These are phyloP conservation scores for Sinocyclocheilus anophthalmus DNA, from an alignment of 2,113 vertebrate genomes.

Conservation along the genomic window DNA sequence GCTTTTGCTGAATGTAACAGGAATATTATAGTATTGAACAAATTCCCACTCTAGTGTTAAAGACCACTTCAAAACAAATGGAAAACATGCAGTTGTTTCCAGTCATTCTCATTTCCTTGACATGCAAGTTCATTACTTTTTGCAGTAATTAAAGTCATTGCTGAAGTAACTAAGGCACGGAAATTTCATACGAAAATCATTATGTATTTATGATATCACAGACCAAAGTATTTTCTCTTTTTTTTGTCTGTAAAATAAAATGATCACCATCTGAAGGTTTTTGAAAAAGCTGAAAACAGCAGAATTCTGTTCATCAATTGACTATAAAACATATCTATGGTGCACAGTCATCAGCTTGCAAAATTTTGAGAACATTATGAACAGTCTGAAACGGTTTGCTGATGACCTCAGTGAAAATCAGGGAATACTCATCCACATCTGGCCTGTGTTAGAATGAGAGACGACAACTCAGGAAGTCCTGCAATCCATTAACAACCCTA, in stretches of 20 bases:
- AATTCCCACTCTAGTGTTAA: neutral
- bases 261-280: neutral
- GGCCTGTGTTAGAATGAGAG: conserved; percentile 28
- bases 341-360: neutral
- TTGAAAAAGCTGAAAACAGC: neutral
- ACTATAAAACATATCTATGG: neutral
- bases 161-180: neutral
- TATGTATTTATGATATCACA: neutral
- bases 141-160: neutral
- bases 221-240: neutral
- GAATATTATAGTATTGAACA: neutral
- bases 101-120: neutral
- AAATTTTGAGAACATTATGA: neutral
- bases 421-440: conserved; percentile 23
- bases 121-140: neutral
- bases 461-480: neutral
- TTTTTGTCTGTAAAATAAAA: neutral
- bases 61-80: neutral
- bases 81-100: neutral
- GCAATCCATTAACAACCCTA: conserved; percentile 32
- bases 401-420: conserved; percentile 5
- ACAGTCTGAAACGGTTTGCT: neutral
- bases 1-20: neutral
- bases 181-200: neutral
- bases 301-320: neutral